phyloP scores from a whole-genome alignment of 2,888 invertebrate species.

The Lissocephala sabroskyi region DNA sequence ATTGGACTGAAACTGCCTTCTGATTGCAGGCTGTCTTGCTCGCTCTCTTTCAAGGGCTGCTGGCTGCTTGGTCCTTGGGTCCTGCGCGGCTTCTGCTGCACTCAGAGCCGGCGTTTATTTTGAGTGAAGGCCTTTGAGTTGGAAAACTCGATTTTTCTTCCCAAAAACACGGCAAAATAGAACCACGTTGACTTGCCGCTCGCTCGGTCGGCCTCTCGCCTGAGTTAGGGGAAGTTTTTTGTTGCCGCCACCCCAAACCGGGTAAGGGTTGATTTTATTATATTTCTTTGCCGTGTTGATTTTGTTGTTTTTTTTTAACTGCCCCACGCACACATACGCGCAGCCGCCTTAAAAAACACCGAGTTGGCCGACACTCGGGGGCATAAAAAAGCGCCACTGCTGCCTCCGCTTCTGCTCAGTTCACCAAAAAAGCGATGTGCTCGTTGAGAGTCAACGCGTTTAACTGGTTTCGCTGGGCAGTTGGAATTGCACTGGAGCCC shows the following conservation, averaged over 20 bases:
- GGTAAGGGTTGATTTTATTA: slow-evolving; percentile 50
- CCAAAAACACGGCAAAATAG: slow-evolving; percentile 28
- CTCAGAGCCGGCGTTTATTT: slow-evolving; percentile 34
- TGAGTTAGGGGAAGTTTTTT: slow-evolving; percentile 1
- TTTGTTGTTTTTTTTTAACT: slow-evolving; percentile 13
- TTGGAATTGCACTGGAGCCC: slow-evolving; percentile 46
- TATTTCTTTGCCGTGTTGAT: no score
- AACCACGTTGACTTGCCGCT: slow-evolving; percentile 6
- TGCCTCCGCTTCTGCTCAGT: slow-evolving; percentile 22
- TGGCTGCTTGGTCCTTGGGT: slow-evolving; percentile 13
- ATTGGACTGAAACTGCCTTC: no score
- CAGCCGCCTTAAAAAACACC: slow-evolving; percentile 22
- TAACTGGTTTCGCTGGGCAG: slow-evolving; percentile 63
- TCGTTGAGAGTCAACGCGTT: slow-evolving; percentile 44
- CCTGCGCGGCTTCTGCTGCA: slow-evolving; percentile 20
- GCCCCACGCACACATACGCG: slow-evolving; percentile 7
- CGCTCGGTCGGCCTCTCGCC: slow-evolving; percentile 2
- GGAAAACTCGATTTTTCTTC: slow-evolving; percentile 43
- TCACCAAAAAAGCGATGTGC: slow-evolving; percentile 40
- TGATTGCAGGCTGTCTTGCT: no score
- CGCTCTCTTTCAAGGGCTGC: slow-evolving; percentile 3
- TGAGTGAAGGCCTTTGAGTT: slow-evolving; percentile 41
- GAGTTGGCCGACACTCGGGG: not conserved
- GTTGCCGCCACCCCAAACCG: slow-evolving; percentile 40
- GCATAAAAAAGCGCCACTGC: not conserved